Evolutionary conservation across 1,140 invertebrate genomes (phyloP).

Genomic region (Pseudobourletiella spinata): DNA sequence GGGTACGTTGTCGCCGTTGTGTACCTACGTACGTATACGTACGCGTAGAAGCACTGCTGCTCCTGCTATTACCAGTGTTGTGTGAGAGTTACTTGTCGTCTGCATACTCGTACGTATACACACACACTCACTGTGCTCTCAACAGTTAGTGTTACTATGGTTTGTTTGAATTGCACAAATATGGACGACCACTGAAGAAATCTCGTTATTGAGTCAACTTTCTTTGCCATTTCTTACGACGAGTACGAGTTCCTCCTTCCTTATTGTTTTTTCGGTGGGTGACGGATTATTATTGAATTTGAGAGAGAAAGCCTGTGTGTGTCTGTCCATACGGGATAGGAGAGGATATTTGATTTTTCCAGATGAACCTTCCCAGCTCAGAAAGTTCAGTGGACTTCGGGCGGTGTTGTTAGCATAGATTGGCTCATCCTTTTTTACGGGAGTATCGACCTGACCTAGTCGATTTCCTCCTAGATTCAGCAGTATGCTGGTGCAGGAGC

Average conservation of each 20-base stretch:
- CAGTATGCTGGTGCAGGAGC: conserved; percentile 30
- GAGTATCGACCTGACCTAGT: not conserved
- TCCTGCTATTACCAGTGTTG: too few species aligned
- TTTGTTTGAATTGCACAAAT: conserved; percentile 1
- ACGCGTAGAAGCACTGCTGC: too few species aligned
- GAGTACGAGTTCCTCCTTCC: not conserved
- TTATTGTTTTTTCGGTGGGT: too few species aligned
- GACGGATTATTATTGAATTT: too few species aligned
- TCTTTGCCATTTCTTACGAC: not conserved
- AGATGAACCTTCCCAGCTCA: not conserved
- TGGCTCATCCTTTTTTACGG: too few species aligned
- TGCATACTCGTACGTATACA: too few species aligned
- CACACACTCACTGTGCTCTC: not conserved
- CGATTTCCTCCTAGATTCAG: not conserved
- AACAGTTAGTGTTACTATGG: conserved; percentile 1
- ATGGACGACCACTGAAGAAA: not conserved
- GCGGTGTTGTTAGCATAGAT: not conserved
- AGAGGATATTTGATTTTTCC: too few species aligned
- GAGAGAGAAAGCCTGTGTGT: too few species aligned
- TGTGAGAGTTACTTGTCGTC: too few species aligned
- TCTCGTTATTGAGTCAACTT: not conserved
- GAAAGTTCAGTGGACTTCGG: not conserved
- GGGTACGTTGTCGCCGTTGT: too few species aligned
- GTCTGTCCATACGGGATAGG: too few species aligned
- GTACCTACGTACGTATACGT: too few species aligned